A percentile compares a stretch with the other conserved stretches of the same genome.
Conservation (phyloP, 2,113 vertebrate species). For the Pithys albifrons region DNA sequence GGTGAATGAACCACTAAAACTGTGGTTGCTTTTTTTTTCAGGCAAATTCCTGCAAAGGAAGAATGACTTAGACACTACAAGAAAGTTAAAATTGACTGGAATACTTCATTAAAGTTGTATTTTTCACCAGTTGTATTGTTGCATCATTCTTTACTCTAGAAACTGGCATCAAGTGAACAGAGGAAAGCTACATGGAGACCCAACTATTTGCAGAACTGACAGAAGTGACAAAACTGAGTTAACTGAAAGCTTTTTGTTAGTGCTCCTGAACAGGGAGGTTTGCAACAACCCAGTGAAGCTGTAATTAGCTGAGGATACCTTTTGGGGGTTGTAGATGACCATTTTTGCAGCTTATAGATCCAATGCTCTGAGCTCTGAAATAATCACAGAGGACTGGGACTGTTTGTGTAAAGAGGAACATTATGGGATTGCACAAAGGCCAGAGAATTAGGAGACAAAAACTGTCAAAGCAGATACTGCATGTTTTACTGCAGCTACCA, state of each 20-base stretch:
- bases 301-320: background rate
- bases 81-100: background rate
- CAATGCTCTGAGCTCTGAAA: background rate
- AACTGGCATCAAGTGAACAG: background rate
- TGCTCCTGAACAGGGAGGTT: background rate
- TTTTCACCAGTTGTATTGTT: background rate
- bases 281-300: background rate
- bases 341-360: background rate
- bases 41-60: background rate
- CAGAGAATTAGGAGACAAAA: background rate
- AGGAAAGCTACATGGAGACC: background rate
- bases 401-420: background rate
- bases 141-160: background rate
- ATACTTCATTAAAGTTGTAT: conserved; percentile 5
- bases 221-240: background rate
- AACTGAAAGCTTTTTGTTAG: background rate
- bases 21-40: background rate
- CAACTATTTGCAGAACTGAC: background rate
- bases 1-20: background rate
- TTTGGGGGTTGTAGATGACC: background rate
- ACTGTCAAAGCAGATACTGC: background rate
- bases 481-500: background rate
- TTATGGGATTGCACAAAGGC: background rate
- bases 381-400: background rate
- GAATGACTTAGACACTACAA: background rate